Evolutionary conservation across 53 echinoderm and acorn worm genomes (phyloP), one percentile per base, ranked within the genome.

Genomic region (Holothuria scabra): DNA sequence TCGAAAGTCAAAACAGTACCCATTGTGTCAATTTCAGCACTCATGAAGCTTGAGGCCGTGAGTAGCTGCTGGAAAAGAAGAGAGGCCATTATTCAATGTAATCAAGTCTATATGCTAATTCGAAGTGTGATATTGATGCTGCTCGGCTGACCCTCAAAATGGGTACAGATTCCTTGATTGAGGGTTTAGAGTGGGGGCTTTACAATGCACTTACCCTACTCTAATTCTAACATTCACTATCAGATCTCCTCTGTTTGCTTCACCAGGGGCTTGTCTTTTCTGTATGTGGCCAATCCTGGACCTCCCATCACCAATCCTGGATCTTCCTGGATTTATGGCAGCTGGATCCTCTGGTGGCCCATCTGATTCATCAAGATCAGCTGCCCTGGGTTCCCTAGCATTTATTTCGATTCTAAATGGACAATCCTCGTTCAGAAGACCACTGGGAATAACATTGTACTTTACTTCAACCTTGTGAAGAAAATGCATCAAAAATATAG

Each of bases 371-470:
- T 57, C 34, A 9, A 23, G 24, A 74, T 29, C 80, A 1, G 79
- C 65, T 0, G 84, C 66, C 56, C 88, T 84, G 1, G 91, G 87
- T 76, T 94, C 94, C 16, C 60, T 33, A 0, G 91, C 88, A 26
- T 88, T 84, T 35, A 90, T 86, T 13, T 13, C 18, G 25, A 95
- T 84, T 11, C 81, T 59, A 80, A 95, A 92, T 49, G 90, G 86
- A 67, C 92, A 90, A 21, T 29, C 78, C 8, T 86, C 87, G 1
- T 35, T 33, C 59, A 67, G 49, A 30, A 67, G 32, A 60, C 85
- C 87, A 59, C 72, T 20, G 61, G 86, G 65, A 46, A 67, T 82
- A 21, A 83, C 84, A 31, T 78, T 78, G 21, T 56, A 91, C 22
- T 75, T 88, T 65, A 91, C 80, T 64, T 88, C 44, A 26, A 88